Base-by-base conservation (phyloP, 2,113 vertebrate genomes). In the Chitala chitala region DNA sequence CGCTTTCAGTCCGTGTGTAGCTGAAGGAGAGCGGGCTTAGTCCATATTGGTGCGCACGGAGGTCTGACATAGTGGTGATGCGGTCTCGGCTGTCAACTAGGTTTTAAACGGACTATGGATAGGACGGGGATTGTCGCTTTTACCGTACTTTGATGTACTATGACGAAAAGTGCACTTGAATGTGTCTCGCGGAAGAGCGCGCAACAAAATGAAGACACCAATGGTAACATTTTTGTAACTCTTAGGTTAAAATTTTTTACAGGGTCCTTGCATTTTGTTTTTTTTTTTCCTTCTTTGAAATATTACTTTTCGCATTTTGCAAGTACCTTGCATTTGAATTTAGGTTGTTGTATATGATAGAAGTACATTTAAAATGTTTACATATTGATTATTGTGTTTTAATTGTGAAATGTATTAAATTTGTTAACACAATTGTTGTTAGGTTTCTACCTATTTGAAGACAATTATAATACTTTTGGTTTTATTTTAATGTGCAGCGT, bases 141-240 rank as follows among this genome's bases (percentile, higher is more conserved):
- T 61, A 40, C 1, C 50, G 24, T 75, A 74, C 79, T 77, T 76
- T 73, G 82, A 75, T 71, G 42, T 80, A 86, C 82, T 86, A 85
- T 89, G 85, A 88, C 81, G 83, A 86, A 90, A 86, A 92, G 90
- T 90, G 87, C 79, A 87, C 78, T 72, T 83, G 68, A 80, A 88
- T 83, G 84, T 80, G 84, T 90, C 84, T 84, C 86, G 85, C 89
- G 87, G 84, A 82, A 79, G 85, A 86, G 87, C 88, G 82, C 86
- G 75, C 86, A 76, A 83, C 90, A 94, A 89, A 76, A 98, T 98
- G 96, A 98, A 94, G 95, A 94, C 94, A 84, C 89, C 93, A 80
- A 87, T 92, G 95, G 96, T 96, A 90, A 94, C 81, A 71, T 61
- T 82, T 54, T 59, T 51, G 73, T 82, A 82, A 72, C 80, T 44